Percentiles rank a stretch among this genome's conserved stretches.
Evolutionary conservation across 2,797 vertebrate genomes (phyloP).

Genomic region (Hybognathus amarus): DNA sequence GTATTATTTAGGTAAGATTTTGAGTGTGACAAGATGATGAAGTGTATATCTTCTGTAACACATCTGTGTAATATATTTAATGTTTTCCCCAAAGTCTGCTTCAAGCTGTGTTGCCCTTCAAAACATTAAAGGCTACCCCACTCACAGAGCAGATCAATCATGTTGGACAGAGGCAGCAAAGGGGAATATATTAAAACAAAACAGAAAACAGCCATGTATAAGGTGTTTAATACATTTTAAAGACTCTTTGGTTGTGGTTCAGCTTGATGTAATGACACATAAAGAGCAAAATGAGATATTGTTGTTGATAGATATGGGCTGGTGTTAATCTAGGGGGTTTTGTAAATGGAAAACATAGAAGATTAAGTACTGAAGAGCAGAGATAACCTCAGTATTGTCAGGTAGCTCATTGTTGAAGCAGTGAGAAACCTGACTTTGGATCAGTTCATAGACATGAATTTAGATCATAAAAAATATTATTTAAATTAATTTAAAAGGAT

Average conservation of each 20-base stretch:
- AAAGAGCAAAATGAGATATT: conserved; percentile 29
- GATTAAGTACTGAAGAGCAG: background rate
- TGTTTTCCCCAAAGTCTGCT: conserved; percentile 19
- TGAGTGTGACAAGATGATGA: conserved; percentile 51
- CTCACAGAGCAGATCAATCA: conserved; percentile 43
- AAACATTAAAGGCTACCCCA: conserved; percentile 21
- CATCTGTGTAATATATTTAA: conserved; percentile 40
- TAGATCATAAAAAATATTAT: background rate
- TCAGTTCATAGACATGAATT: conserved; percentile 4
- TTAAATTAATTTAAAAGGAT: background rate
- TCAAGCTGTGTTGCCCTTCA: conserved; percentile 2
- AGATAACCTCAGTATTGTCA: conserved; percentile 13
- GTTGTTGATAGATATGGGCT: background rate
- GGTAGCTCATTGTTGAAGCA: conserved; percentile 13
- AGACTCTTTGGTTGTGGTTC: background rate
- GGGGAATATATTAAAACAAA: conserved; percentile 26
- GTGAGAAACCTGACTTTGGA: background rate
- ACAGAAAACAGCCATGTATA: background rate
- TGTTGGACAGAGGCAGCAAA: background rate
- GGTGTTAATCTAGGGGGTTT: background rate
- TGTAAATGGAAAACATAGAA: background rate
- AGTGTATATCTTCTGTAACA: conserved; percentile 36
- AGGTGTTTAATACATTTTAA: background rate
- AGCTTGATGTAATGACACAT: background rate
- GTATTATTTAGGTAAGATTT: conserved; percentile 5